Conservation (phyloP, 2,888 invertebrate species). For the Euzetes globulus region DNA sequence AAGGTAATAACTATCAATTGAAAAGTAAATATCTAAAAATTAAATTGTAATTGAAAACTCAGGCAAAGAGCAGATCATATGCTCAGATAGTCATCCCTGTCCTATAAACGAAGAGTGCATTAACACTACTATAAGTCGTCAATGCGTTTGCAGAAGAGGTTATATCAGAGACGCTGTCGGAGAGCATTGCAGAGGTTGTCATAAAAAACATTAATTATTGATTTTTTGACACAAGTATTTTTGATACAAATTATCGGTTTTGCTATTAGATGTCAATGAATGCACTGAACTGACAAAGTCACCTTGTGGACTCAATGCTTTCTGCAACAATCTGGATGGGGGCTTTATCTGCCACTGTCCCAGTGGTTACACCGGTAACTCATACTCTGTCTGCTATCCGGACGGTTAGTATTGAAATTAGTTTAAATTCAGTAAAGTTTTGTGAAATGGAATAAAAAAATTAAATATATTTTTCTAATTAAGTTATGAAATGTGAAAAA, state of each 20-base stretch:
- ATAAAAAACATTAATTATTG: neutral
- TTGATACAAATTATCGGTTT: neutral
- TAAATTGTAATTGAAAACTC: neutral
- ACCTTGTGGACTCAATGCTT: conserved; percentile 77
- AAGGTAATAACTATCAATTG: conserved; percentile 29
- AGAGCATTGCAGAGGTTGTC: conserved; percentile 41
- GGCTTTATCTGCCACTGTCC: conserved; percentile 89
- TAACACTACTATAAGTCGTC: conserved; percentile 38
- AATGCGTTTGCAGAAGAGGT: conserved; percentile 41
- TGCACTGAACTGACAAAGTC: conserved; percentile 55
- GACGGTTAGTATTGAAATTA: conserved; percentile 52
- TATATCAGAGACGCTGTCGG: conserved; percentile 41
- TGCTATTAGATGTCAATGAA: conserved; percentile 58
- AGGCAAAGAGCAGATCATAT: conserved; percentile 37
- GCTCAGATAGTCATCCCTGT: conserved; percentile 43
- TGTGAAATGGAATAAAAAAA: too few relatives aligned
- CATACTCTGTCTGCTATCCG: conserved; percentile 65
- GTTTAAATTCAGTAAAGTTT: conserved; percentile 28
- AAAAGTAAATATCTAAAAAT: neutral
- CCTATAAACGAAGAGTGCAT: conserved; percentile 40
- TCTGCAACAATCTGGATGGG: conserved; percentile 85
- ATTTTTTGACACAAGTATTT: neutral
- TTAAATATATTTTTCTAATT: conserved; percentile 4
- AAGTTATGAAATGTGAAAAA: conserved; percentile 40
- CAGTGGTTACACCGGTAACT: conserved; percentile 77